Evolutionary conservation across 2,888 invertebrate species (phyloP).

Genomic region (Plebejus anna): DNA sequence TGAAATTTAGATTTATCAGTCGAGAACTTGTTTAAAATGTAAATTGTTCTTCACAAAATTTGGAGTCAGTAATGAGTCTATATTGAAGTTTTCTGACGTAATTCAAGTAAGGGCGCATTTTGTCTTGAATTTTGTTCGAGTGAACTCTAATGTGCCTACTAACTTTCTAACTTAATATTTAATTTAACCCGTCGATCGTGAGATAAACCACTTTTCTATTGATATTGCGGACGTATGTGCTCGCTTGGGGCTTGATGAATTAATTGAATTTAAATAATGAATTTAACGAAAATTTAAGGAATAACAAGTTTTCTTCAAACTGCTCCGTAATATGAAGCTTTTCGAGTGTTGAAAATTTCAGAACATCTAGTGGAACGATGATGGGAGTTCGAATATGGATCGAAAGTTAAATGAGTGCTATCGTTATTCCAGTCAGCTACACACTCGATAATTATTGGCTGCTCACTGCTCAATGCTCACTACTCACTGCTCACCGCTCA

Average conservation of each 20-base stretch:
- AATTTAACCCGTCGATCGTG: too few relatives aligned
- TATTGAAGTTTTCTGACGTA: slow-evolving; percentile 12
- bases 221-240: too few relatives aligned
- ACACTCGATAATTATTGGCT: slow-evolving; percentile 8
- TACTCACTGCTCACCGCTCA: neutral
- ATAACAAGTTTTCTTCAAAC: neutral
- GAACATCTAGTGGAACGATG: too few relatives aligned
- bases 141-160: neutral
- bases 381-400: neutral
- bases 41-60: slow-evolving; percentile 25
- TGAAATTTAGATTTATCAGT: slow-evolving; percentile 3
- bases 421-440: slow-evolving; percentile 2
- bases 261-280: neutral
- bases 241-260: too few relatives aligned
- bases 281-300: neutral
- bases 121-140: neutral
- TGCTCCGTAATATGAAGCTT: neutral
- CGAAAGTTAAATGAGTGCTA: slow-evolving; percentile 7
- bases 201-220: too few relatives aligned
- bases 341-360: neutral
- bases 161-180: neutral
- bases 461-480: neutral
- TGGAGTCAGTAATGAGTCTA: slow-evolving; percentile 23
- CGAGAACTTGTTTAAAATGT: slow-evolving; percentile 21
- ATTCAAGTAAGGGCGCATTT: neutral